phyloP scores from a whole-genome alignment of 2,888 invertebrate species.

The Zaprionus obscuricornis region DNA sequence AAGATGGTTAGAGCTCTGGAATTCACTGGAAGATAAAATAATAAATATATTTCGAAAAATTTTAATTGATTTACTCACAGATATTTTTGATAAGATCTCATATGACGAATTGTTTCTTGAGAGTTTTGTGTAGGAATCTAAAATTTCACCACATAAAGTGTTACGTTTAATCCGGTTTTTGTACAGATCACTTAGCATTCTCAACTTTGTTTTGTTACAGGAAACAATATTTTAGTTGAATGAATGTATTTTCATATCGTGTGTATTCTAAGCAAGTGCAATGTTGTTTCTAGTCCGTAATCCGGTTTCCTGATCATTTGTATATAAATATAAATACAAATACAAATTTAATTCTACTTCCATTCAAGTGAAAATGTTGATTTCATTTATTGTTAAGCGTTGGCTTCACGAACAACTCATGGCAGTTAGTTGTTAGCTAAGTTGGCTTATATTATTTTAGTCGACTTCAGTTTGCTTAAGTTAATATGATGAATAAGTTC shows the following conservation, averaged over 20 bases:
- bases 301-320: constrained; percentile 19
- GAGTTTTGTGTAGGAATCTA: constrained; percentile 20
- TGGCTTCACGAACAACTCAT: too few species aligned
- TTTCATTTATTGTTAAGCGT: constrained; percentile 16
- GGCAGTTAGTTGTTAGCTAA: background rate
- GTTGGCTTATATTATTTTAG: background rate
- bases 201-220: too few species aligned
- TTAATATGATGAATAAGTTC: constrained; percentile 30
- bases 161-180: background rate
- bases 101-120: constrained; percentile 55
- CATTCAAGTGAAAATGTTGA: background rate
- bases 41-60: constrained; percentile 20
- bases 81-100: constrained; percentile 32
- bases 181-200: background rate
- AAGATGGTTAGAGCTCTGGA: constrained; percentile 52
- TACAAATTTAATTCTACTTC: background rate
- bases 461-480: too few species aligned
- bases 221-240: too few species aligned
- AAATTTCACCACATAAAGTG: constrained; percentile 1
- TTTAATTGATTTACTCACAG: constrained; percentile 30
- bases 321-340: background rate
- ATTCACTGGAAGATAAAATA: constrained; percentile 48
- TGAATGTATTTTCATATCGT: too few species aligned
- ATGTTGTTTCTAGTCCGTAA: constrained; percentile 10
- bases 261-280: background rate